Base-by-base conservation (phyloP, 2,797 vertebrate species). In the Enteromius radiatus region DNA sequence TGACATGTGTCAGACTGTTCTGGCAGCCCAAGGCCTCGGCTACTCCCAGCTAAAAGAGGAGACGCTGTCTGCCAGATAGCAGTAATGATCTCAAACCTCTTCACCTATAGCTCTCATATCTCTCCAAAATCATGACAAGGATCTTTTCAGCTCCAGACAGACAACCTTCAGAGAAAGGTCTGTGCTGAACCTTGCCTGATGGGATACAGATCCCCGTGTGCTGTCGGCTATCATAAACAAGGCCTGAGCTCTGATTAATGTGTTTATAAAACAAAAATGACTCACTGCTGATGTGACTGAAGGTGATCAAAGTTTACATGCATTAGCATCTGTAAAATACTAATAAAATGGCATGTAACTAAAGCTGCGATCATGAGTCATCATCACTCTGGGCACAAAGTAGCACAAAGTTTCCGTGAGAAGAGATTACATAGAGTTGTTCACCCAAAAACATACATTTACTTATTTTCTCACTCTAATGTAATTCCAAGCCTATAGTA, bases 91-190 rank as follows among this genome's bases (percentile, higher is more conserved):
- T 69, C 21, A 74, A 74, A 45, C 85, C 75, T 82, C 36, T 79
- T 78, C 67, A 63, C 61, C 68, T 70, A 79, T 14, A 85, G 38
- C 23, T 28, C 56, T 84, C 84, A 82, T 87, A 88, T 88, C 84
- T 86, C 19, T 56, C 15, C 21, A 74, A 69, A 26, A 78, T 69
- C 56, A 26, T 45, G 33, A 76, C 84, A 88, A 89, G 87, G 87
- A 83, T 85, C 85, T 86, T 81, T 79, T 68, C 83, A 64, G 56
- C 36, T 67, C 52, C 47, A 70, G 84, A 84, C 88, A 86, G 88
- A 88, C 88, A 89, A 82, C 88, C 88, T 89, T 89, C 87, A 79
- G 68, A 56, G 81, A 88, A 86, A 84, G 88, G 85, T 85, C 84
- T 77, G 52, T 73, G 28, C 33, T 47, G 74, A 83, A 79, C 87